Conservation (phyloP, 2,797 vertebrate genomes). For the Pangasius macronema region DNA sequence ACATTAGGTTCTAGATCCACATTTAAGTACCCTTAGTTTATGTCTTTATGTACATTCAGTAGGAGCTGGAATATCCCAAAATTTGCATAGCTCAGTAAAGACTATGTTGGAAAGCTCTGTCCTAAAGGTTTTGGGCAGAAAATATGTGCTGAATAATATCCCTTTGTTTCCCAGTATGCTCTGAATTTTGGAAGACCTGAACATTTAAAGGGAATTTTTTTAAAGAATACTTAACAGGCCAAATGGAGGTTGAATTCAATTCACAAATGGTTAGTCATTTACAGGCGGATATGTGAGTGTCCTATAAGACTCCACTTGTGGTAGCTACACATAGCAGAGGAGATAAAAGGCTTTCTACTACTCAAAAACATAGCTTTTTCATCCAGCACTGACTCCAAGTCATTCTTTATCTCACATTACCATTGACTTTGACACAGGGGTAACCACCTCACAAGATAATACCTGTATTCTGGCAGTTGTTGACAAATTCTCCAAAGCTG, state of each 20-base stretch:
- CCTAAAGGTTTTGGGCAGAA: background rate
- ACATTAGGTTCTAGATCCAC: background rate
- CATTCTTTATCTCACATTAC: background rate
- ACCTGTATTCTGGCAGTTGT: slow-evolving; percentile 5
- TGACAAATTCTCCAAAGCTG: background rate
- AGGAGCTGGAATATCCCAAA: background rate
- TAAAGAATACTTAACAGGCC: background rate
- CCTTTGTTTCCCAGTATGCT: background rate
- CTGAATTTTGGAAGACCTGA: background rate
- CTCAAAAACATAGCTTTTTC: background rate
- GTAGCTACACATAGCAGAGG: background rate
- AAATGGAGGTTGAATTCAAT: background rate
- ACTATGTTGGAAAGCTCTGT: background rate
- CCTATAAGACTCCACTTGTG: background rate
- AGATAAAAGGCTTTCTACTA: background rate
- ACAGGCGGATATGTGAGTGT: background rate
- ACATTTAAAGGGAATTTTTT: background rate
- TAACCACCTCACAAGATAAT: slow-evolving; percentile 11
- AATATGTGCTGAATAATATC: background rate
- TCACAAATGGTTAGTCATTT: background rate
- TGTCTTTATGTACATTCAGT: background rate
- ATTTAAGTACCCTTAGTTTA: background rate
- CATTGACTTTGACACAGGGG: background rate
- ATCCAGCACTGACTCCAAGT: background rate
- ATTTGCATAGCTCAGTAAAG: background rate